A percentile compares a stretch with the other conserved stretches of the same genome.
These are phyloP conservation scores for Clusia tigrina DNA, from an alignment of 2,888 invertebrate genomes.

Conservation along the genomic window DNA sequence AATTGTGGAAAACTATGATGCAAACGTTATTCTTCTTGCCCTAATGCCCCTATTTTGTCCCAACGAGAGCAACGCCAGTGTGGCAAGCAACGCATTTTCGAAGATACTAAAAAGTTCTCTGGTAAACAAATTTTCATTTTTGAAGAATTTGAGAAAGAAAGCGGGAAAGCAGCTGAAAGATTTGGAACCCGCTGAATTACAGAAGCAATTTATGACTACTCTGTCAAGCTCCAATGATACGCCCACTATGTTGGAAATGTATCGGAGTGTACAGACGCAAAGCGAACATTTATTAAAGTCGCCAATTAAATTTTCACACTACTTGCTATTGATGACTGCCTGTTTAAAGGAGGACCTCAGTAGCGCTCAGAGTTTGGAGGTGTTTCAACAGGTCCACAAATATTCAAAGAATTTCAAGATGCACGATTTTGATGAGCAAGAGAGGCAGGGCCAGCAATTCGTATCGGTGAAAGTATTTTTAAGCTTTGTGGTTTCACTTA, in stretches of 20 bases:
- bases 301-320: slow-evolving; percentile 46
- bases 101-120: slow-evolving; percentile 48
- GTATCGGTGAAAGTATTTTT: slow-evolving; percentile 69
- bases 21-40: slow-evolving; percentile 50
- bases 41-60: slow-evolving; percentile 57
- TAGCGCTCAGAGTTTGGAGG: slow-evolving; percentile 38
- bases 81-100: slow-evolving; percentile 30
- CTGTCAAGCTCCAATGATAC: slow-evolving; percentile 41
- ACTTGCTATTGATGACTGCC: slow-evolving; percentile 50
- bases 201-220: slow-evolving; percentile 49
- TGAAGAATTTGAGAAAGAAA: slow-evolving; percentile 37
- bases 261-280: slow-evolving; percentile 48
- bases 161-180: slow-evolving; percentile 3
- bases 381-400: slow-evolving; percentile 41
- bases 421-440: slow-evolving; percentile 30
- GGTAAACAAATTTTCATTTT: slow-evolving; percentile 41
- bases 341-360: slow-evolving; percentile 43
- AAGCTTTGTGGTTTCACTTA: slow-evolving; percentile 67
- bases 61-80: slow-evolving; percentile 19
- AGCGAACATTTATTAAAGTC: slow-evolving; percentile 41
- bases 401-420: slow-evolving; percentile 43
- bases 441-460: slow-evolving; percentile 64
- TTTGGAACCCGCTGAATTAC: slow-evolving; percentile 39
- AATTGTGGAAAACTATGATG: slow-evolving; percentile 62
- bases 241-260: slow-evolving; percentile 39